Evolutionary conservation across 2,113 vertebrate genomes (phyloP).

Genomic region (Falco punctatus): DNA sequence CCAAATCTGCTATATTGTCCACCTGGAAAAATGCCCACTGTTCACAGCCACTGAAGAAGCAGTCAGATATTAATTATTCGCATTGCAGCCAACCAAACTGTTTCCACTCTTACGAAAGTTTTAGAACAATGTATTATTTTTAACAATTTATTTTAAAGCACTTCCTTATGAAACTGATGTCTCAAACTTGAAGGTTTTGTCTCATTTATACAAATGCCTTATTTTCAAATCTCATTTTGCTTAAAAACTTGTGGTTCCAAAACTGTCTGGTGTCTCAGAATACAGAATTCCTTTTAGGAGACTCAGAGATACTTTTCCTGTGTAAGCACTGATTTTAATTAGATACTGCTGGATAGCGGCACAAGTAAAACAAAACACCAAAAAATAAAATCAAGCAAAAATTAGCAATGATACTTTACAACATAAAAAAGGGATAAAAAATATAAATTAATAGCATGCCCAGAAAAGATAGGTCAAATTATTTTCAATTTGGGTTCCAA

Average conservation of each 20-base stretch:
- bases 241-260: not conserved
- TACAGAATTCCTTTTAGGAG: slow-evolving; percentile 3
- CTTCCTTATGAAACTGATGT: not conserved
- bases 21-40: slow-evolving; percentile 30
- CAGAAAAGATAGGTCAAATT: not conserved
- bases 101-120: not conserved
- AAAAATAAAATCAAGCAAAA: not conserved
- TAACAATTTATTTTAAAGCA: not conserved
- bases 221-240: not conserved
- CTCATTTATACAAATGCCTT: not conserved
- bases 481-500: not conserved
- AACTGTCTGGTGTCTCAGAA: not conserved
- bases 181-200: not conserved
- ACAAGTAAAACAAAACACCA: not conserved
- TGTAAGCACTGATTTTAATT: not conserved
- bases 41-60: slow-evolving; percentile 27
- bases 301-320: not conserved
- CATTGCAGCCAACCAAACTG: not conserved
- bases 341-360: not conserved
- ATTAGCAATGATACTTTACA: not conserved
- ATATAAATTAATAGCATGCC: not conserved
- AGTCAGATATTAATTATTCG: slow-evolving; percentile 18
- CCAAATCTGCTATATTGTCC: slow-evolving; percentile 43
- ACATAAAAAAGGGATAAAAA: not conserved
- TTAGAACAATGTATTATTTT: not conserved